These are phyloP conservation scores for Morus bassanus DNA, from an alignment of 2,797 vertebrate genomes.

Conservation along the genomic window DNA sequence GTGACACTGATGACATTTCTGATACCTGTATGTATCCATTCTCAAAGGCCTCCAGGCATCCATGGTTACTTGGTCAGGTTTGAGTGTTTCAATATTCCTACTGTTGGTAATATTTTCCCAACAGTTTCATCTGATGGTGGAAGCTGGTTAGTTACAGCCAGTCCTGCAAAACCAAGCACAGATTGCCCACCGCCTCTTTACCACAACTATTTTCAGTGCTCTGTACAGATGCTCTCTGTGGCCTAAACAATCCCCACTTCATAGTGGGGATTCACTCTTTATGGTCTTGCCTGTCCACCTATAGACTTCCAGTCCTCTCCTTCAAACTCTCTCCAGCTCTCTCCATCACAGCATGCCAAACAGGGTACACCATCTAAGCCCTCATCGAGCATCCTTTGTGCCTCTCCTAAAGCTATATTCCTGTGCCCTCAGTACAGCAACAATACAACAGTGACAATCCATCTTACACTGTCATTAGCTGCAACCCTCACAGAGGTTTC, in stretches of 20 bases:
- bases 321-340: background rate
- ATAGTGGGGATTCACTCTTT: background rate
- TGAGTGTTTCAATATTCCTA: background rate
- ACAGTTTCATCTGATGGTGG: background rate
- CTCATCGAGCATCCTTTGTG: rapidly evolving
- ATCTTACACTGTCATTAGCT: background rate
- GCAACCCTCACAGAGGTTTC: background rate
- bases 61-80: background rate
- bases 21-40: background rate
- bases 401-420: background rate
- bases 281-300: background rate
- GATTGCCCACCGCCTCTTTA: background rate
- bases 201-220: background rate
- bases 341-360: background rate
- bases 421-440: background rate
- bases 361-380: background rate
- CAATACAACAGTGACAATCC: background rate
- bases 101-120: background rate
- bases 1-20: background rate
- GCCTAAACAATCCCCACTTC: background rate
- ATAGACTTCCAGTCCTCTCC: background rate
- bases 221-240: rapidly evolving
- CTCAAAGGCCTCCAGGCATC: background rate
- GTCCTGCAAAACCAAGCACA: background rate
- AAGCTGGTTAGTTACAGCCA: background rate